Conservation (phyloP, 2,797 vertebrate genomes). For the Sparidentex hasta region DNA sequence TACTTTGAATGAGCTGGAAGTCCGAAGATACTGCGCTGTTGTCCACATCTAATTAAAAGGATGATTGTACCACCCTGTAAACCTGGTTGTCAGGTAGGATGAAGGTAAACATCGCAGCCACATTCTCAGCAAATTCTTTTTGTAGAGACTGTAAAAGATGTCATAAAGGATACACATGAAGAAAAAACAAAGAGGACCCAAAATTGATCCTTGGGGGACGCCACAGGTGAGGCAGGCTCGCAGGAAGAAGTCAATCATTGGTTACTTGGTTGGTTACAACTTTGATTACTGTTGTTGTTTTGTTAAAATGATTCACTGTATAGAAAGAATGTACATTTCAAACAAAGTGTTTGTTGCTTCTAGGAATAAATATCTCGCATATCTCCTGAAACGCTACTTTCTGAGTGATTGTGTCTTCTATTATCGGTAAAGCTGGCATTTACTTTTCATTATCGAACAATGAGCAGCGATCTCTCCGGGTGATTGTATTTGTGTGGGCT, state of each 20-base stretch:
- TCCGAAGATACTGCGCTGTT: too few relatives aligned
- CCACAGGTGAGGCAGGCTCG: not conserved
- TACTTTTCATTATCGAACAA: constrained; percentile 6
- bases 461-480: not conserved
- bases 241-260: not conserved
- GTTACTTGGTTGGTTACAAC: not conserved
- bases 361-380: too few relatives aligned
- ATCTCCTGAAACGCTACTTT: too few relatives aligned
- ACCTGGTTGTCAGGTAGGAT: not conserved
- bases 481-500: not conserved
- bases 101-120: not conserved
- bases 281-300: not conserved
- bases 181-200: not conserved
- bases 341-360: too few relatives aligned
- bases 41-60: not conserved
- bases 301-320: not conserved
- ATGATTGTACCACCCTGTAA: not conserved
- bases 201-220: constrained; percentile 15
- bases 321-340: too few relatives aligned
- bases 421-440: not conserved
- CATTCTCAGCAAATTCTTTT: not conserved
- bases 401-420: too few relatives aligned
- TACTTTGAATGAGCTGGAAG: not conserved
- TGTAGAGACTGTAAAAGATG: not conserved
- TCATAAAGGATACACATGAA: not conserved